Base-by-base conservation (phyloP, 2,888 invertebrate genomes). In the Dryadula phaetusa region DNA sequence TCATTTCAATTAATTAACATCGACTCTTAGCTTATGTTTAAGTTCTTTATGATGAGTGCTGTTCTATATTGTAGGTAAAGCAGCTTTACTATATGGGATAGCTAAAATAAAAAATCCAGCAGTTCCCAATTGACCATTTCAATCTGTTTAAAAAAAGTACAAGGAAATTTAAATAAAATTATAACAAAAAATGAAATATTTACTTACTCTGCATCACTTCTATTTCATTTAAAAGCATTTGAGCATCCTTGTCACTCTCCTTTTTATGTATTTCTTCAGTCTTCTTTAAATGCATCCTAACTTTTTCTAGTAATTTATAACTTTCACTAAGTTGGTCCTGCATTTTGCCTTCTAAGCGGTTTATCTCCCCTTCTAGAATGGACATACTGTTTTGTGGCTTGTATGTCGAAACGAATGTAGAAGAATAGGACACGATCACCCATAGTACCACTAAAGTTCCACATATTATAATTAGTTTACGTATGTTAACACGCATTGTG, bases 401-500 rank as follows among this genome's bases (percentile, higher is more conserved):
- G 7, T 77, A 56, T 28, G 71, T 80, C 14, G 85, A 81, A 42
- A 84, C 76, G 28, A 84, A 75, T 49, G 81, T 66, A 0, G 87
- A 84, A 3, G 83, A 81, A 70, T 86, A 88, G 0, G 84, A 79
- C 66, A 84, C 75, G 7, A 90, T 49, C 5, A 89, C 70, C 87
- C 90, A 91, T 64, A 90, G 64, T 61, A 86, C 70, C 2, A 82
- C 70, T 7, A 82, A 66, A 16, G 82, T 67, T 14, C 78, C 76
- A 44, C 81, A 74, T 3, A 81, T 72, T 46, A 85, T 62, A 4
- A 82, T 75, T 46, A 88, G 65, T 79, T 85, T 90, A 67, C 82
- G 81, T 47, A 86, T 69, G 74, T 90, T 88, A n/a, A 89, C 63
- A 74, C 92, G 87, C 92, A 92, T 92, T 77, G 81, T 89, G 71